phyloP scores from a whole-genome alignment of 2,797 vertebrate genomes.

The Alectoris magna region DNA sequence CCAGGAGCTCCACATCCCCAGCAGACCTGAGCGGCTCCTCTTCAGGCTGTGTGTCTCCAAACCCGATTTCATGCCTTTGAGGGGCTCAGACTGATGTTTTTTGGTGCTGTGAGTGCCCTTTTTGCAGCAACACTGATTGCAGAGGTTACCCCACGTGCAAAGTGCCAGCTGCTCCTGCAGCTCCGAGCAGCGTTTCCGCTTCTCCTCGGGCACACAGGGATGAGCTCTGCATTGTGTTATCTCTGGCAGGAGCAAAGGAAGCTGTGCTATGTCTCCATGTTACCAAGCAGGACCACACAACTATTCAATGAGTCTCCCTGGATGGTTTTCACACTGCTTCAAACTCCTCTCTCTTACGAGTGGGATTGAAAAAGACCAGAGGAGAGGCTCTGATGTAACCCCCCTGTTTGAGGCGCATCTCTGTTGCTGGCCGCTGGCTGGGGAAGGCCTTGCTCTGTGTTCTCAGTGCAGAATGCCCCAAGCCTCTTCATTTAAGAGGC shows the following conservation, averaged over 20 bases:
- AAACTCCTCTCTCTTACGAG: not conserved
- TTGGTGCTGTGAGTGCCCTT: fast-evolving
- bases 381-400: not conserved
- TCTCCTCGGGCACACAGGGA: not conserved
- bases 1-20: too few species aligned
- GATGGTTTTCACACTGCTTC: not conserved
- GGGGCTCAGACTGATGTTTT: not conserved
- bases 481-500: not conserved
- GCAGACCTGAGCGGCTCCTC: not conserved
- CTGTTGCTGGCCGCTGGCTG: not conserved
- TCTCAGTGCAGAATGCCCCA: not conserved
- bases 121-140: not conserved
- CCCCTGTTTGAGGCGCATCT: not conserved
- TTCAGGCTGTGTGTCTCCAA: fast-evolving
- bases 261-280: not conserved
- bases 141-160: not conserved
- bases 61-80: not conserved
- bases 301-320: conserved; percentile 30
- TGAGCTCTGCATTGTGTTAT: not conserved
- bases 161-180: fast-evolving
- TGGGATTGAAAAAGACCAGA: conserved; percentile 4
- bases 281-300: conserved; percentile 35
- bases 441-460: not conserved
- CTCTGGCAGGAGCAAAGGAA: not conserved
- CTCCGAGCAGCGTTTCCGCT: fast-evolving